Conservation (phyloP, 2,888 invertebrate genomes). For the Cerceris ruficornis region DNA sequence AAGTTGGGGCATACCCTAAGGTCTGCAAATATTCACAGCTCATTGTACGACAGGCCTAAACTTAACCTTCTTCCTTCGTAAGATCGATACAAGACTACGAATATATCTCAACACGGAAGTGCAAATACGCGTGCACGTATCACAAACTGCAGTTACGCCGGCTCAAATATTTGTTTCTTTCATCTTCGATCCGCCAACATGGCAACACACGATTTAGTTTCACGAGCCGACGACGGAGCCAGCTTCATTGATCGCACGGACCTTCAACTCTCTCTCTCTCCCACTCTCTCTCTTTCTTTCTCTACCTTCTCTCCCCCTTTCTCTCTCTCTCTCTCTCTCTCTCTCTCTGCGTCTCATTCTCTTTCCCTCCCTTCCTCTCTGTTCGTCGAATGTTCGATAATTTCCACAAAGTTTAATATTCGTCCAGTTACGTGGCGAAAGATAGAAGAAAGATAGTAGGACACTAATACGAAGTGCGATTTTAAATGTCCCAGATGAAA, state of each 20-base stretch:
- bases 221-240: neutral
- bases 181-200: conserved; percentile 8
- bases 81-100: neutral
- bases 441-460: neutral
- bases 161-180: conserved; percentile 11
- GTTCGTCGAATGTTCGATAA: too few species aligned
- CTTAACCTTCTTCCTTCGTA: too few species aligned
- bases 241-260: neutral
- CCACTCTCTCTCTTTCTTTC: neutral
- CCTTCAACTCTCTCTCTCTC: neutral
- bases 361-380: too few species aligned
- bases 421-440: too few species aligned
- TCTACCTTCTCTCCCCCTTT: too few species aligned
- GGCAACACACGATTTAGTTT: neutral
- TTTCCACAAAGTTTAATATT: too few species aligned
- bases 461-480: conserved; percentile 21
- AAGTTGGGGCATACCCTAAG: too few species aligned
- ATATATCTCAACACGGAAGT: neutral
- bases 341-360: too few species aligned
- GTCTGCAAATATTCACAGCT: too few species aligned
- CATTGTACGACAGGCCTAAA: too few species aligned
- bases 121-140: neutral
- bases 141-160: neutral
- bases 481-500: conserved; percentile 35
- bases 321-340: too few species aligned